Conservation (phyloP, 92 coral and sea anemone species). For the Epizoanthus scotinus region DNA sequence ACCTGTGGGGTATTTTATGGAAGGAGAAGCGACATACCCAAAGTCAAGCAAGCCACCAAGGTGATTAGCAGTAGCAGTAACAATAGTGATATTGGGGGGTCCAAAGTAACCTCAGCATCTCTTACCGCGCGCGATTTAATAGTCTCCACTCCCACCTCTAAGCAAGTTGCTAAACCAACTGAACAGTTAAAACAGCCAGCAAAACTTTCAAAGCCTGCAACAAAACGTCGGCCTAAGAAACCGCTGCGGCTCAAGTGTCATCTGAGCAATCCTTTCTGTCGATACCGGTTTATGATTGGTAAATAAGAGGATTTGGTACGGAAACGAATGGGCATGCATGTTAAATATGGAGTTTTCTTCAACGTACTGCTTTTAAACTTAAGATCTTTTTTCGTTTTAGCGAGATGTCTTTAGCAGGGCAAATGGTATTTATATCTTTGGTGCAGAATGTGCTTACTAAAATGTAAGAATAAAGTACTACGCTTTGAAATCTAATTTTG, state of each 20-base stretch:
- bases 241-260: background rate
- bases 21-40: conserved; percentile 21
- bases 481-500: no score
- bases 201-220: conserved; percentile 1
- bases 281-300: conserved; percentile 5
- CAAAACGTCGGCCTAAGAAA: background rate
- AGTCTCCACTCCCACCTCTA: background rate
- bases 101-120: background rate
- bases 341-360: no score
- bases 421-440: no score
- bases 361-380: no score
- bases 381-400: no score
- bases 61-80: conserved; percentile 32
- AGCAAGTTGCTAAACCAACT: background rate
- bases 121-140: background rate
- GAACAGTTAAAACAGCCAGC: background rate
- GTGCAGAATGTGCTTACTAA: no score
- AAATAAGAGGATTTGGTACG: background rate
- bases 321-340: no score
- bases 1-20: conserved; percentile 30
- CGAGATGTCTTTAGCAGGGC: no score
- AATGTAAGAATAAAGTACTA: no score
- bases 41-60: conserved; percentile 3
- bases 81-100: background rate
- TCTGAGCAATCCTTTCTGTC: background rate